These are phyloP conservation scores for Scomber colias DNA, from an alignment of 2,113 vertebrate genomes.

Conservation along the genomic window DNA sequence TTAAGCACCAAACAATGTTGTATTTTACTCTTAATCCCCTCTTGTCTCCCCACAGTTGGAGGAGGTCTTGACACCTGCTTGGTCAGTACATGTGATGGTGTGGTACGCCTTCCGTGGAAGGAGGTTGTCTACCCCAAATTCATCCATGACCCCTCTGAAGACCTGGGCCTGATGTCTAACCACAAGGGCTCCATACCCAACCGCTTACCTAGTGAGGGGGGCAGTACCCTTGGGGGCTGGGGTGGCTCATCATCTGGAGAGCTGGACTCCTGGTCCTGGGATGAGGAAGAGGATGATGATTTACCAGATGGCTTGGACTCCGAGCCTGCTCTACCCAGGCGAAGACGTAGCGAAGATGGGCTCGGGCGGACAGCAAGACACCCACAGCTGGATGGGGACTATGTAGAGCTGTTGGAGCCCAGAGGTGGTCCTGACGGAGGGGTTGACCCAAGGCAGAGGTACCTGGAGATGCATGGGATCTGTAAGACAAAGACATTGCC, in stretches of 20 bases:
- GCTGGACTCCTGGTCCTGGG: conserved; percentile 85
- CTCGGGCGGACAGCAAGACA: conserved; percentile 70
- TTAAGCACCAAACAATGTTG: background rate
- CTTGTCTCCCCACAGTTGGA: conserved; percentile 63
- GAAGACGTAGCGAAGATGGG: conserved; percentile 77
- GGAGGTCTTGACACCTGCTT: conserved; percentile 89
- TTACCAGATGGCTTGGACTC: conserved; percentile 63
- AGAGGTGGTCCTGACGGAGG: conserved; percentile 84
- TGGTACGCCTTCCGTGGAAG: conserved; percentile 89
- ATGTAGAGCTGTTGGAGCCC: conserved; percentile 89
- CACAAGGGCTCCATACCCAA: conserved; percentile 36
- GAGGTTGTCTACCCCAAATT: conserved; percentile 92
- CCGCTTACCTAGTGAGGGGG: conserved; percentile 69
- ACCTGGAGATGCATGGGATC: conserved; percentile 85
- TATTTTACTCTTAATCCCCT: background rate
- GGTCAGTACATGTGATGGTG: conserved; percentile 89
- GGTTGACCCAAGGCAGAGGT: conserved; percentile 79
- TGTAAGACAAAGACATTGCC: conserved; percentile 89
- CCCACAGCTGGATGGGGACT: conserved; percentile 82
- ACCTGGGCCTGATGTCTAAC: conserved; percentile 62
- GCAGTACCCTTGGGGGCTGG: conserved; percentile 73
- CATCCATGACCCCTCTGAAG: conserved; percentile 85
- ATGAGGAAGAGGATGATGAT: conserved; percentile 83
- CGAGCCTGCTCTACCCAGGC: conserved; percentile 47
- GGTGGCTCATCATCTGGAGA: conserved; percentile 83